Conservation (phyloP, 2,113 vertebrate species). For the Calidris pygmaea region DNA sequence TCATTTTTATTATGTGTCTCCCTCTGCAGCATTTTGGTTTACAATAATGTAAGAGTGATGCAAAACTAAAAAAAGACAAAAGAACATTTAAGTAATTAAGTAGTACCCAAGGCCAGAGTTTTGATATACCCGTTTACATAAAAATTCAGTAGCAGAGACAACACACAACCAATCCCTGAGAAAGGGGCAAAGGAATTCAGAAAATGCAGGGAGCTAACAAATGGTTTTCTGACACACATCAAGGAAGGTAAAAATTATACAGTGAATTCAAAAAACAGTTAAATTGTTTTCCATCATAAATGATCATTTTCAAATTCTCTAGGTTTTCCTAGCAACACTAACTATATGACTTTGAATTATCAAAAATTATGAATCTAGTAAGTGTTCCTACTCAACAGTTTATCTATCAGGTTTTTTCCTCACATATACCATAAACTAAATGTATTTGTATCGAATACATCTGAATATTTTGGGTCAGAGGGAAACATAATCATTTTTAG, state of each 20-base stretch:
- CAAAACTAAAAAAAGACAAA: background rate
- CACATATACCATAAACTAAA: no score
- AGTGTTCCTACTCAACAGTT: background rate
- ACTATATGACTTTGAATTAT: background rate
- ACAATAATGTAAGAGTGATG: background rate
- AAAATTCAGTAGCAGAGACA: background rate
- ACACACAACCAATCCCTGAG: rapidly evolving
- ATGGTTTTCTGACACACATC: background rate
- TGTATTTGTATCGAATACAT: background rate
- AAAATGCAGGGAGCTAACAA: background rate
- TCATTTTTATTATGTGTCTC: background rate
- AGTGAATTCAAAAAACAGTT: background rate
- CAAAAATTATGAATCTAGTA: background rate
- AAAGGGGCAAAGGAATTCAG: background rate
- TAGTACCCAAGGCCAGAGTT: background rate
- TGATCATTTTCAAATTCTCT: background rate
- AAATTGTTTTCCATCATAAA: background rate
- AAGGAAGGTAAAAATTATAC: background rate
- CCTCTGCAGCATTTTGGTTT: background rate
- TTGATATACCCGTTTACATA: background rate
- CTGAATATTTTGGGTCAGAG: background rate
- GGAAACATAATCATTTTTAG: background rate
- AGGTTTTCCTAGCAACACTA: background rate
- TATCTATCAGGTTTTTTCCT: background rate
- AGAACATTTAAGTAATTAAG: background rate